These are phyloP conservation scores for Petromus typicus DNA, from an alignment of 2,113 vertebrate species.

Conservation along the genomic window DNA sequence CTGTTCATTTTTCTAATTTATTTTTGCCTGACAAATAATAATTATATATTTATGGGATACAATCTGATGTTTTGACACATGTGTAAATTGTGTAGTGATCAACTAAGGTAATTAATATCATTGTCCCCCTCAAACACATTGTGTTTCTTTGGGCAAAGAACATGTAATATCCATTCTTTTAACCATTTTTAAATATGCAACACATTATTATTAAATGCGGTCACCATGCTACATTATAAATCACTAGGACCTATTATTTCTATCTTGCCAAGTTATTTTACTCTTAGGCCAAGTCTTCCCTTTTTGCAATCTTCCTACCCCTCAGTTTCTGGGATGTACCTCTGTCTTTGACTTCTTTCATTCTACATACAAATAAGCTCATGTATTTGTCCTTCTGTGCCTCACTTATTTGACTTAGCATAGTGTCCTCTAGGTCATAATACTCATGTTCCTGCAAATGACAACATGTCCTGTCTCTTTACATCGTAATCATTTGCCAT, in stretches of 20 bases:
- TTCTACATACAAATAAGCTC: not conserved
- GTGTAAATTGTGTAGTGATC: not conserved
- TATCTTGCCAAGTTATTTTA: not conserved
- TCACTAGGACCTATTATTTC: not conserved
- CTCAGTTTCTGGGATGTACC: not conserved
- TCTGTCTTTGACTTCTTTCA: not conserved
- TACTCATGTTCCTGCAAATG: not conserved
- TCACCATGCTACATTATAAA: not conserved
- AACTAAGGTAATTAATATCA: not conserved
- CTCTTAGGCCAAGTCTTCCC: not conserved
- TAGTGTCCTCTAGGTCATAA: not conserved
- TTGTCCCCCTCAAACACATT: not conserved
- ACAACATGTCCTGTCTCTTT: not conserved
- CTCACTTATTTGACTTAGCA: not conserved
- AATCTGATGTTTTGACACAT: not conserved
- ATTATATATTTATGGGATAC: not conserved
- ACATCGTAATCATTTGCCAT: not conserved
- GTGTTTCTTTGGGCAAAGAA: not conserved
- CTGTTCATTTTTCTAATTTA: not conserved
- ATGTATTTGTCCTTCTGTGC: not conserved
- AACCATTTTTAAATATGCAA: not conserved
- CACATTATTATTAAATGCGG: not conserved
- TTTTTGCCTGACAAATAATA: not conserved
- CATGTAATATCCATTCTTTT: not conserved
- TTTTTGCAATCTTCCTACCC: rapidly evolving